Evolutionary conservation across 1,140 invertebrate species (phyloP).

Genomic region (Melipona quadrifasciata): DNA sequence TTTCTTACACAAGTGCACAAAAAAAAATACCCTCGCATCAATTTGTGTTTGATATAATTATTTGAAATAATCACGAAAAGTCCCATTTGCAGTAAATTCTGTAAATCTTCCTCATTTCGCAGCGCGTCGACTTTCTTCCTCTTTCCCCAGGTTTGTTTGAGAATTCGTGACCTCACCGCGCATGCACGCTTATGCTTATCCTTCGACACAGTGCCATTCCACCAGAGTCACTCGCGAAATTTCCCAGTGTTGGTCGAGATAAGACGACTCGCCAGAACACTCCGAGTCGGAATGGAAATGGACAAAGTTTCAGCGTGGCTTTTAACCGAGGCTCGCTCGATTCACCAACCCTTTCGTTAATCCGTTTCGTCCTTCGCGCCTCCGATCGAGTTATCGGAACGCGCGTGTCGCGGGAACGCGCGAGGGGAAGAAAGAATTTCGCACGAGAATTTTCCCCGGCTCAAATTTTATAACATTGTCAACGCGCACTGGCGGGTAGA

Average conservation of each 20-base stretch:
- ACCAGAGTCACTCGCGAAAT: slow-evolving; percentile 57
- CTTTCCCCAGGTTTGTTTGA: neutral
- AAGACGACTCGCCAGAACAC: slow-evolving; percentile 49
- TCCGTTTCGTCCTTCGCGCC: neutral
- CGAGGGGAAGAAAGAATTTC: too few relatives aligned
- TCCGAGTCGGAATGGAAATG: slow-evolving; percentile 76
- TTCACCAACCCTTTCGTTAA: neutral
- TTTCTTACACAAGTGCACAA: too few relatives aligned
- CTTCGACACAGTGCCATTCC: slow-evolving; percentile 56
- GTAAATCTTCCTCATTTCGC: too few relatives aligned
- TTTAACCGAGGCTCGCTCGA: slow-evolving; percentile 37
- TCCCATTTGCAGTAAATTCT: too few relatives aligned
- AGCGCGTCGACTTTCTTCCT: neutral
- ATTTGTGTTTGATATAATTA: too few relatives aligned
- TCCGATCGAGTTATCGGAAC: neutral
- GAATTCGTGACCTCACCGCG: neutral
- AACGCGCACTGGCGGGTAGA: too few relatives aligned
- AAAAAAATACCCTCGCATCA: too few relatives aligned
- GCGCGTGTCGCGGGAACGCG: neutral
- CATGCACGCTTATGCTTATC: slow-evolving; percentile 7
- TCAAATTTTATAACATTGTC: too few relatives aligned
- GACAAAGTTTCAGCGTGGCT: slow-evolving; percentile 73
- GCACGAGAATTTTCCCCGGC: too few relatives aligned
- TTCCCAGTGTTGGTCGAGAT: slow-evolving; percentile 46
- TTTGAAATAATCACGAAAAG: too few relatives aligned